Evolutionary conservation across 2,113 vertebrate genomes (phyloP), one percentile per base, ranked within the genome.

Genomic region (Struthio camelus): DNA sequence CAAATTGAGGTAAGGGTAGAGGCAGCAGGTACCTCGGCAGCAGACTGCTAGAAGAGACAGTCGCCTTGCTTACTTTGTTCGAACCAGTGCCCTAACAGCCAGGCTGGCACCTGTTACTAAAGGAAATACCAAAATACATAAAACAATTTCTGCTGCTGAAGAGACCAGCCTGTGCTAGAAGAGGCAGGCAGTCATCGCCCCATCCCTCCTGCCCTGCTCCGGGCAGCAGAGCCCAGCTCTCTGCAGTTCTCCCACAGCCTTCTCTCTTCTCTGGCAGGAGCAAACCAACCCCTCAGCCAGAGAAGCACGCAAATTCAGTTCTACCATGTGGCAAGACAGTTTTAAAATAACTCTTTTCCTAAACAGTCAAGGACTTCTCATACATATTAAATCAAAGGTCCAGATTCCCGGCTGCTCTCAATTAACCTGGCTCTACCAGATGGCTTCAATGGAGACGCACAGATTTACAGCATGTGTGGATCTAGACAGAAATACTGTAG

Each of bases 31-130:
- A 19, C n/a, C 9, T 2, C 6, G 65, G 61, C 78, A 90, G 71
- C 50, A 40, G 53, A 48, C 19, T 6, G 28, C 1, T 0, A 54
- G 75, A 34, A 19, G 18, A 73, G 72, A 61, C 0, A 3, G 19
- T 38, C 11, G 34, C n/a, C 42, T 28, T 42, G 36, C 64, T 24
- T 42, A 44, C 71, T 83, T 36, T 48, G 34, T 66, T 27, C 36
- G 44, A 56, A 48, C 13, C n/a, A 73, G 36, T 11, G 38, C 15
- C n/a, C 72, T 24, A 3, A 32, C 14, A 83, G 53, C 30, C 54
- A 32, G 73, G 42, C 27, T 69, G 73, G 61, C 24, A 13, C n/a
- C 19, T 7, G 15, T 38, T 56, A 23, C 48, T 19, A n/a, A 62
- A 84, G 36, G 32, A 64, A 64, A 32, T 40, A 46, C 1, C 48